Conservation (phyloP, 2,888 invertebrate genomes). For the Leptarthrus brevirostris region DNA sequence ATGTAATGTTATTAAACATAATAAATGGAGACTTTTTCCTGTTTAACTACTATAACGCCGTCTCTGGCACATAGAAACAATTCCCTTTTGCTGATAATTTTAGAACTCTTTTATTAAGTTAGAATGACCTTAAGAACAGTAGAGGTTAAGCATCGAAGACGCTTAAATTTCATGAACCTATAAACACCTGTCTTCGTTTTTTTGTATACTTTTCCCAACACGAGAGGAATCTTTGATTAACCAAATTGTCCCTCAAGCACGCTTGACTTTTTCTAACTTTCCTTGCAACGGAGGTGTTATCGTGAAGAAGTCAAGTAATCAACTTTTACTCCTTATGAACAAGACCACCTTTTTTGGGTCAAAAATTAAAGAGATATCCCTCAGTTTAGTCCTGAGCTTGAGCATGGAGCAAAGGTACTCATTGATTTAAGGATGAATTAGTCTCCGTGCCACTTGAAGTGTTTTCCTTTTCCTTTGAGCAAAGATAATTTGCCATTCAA, state of each 20-base stretch:
- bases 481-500: neutral
- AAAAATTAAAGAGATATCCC: neutral
- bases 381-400: neutral
- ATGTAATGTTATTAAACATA: no score
- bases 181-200: neutral
- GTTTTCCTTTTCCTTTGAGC: neutral
- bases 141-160: no score
- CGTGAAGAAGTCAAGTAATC: constrained; percentile 4
- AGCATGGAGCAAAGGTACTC: neutral
- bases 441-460: neutral
- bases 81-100: no score
- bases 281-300: neutral
- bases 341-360: neutral
- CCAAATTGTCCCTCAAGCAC: constrained; percentile 29
- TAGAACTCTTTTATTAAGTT: no score
- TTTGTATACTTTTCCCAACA: neutral
- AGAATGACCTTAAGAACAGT: no score
- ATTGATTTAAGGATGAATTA: neutral
- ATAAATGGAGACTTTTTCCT: no score
- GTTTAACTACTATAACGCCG: no score
- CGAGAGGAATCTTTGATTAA: constrained; percentile 19
- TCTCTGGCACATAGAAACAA: no score
- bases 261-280: neutral
- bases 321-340: neutral
- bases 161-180: neutral